Percentiles rank a stretch among this genome's conserved stretches.
Conservation (phyloP, 1,140 invertebrate genomes). For the Chrysoperla carnea region DNA sequence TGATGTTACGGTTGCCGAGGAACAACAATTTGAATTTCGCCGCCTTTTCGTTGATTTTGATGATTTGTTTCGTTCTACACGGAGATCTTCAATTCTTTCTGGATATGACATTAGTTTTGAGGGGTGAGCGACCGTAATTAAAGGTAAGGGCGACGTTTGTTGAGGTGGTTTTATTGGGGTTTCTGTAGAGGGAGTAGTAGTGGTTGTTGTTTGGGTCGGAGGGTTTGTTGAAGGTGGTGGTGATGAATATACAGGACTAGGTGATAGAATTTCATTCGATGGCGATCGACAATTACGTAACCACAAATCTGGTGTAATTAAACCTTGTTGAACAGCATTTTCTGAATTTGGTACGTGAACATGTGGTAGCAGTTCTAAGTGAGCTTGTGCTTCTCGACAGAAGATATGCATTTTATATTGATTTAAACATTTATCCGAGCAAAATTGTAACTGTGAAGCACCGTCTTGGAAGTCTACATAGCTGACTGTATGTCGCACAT, state of each 20-base stretch:
- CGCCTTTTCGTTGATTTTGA: too few relatives aligned
- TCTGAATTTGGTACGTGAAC: slow-evolving; percentile 25
- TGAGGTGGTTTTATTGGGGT: slow-evolving; percentile 1
- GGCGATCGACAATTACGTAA: slow-evolving; percentile 54
- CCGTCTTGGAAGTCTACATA: slow-evolving; percentile 78
- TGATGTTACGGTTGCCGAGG: too few relatives aligned
- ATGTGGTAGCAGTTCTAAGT: slow-evolving; percentile 66
- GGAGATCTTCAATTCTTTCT: too few relatives aligned
- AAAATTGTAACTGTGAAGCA: slow-evolving; percentile 62
- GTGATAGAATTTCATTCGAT: slow-evolving; percentile 33
- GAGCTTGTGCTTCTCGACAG: slow-evolving; percentile 76
- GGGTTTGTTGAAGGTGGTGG: slow-evolving; percentile 14
- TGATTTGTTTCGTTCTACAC: too few relatives aligned
- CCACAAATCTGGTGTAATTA: slow-evolving; percentile 81
- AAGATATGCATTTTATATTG: slow-evolving; percentile 95
- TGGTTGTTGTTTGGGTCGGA: slow-evolving; percentile 1
- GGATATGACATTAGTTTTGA: slow-evolving; percentile 30
- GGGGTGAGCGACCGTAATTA: slow-evolving; percentile 36
- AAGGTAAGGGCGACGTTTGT: slow-evolving; percentile 23
- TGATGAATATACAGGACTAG: slow-evolving; percentile 21
- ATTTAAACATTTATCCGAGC: slow-evolving; percentile 80
- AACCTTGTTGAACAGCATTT: slow-evolving; percentile 18
- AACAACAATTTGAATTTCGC: too few relatives aligned
- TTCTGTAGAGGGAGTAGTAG: slow-evolving; percentile 9
- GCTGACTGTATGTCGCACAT: slow-evolving; percentile 77